Percentiles rank a stretch among this genome's conserved stretches.
Conservation (phyloP, 2,797 vertebrate species). For the Acropternis orthonyx region DNA sequence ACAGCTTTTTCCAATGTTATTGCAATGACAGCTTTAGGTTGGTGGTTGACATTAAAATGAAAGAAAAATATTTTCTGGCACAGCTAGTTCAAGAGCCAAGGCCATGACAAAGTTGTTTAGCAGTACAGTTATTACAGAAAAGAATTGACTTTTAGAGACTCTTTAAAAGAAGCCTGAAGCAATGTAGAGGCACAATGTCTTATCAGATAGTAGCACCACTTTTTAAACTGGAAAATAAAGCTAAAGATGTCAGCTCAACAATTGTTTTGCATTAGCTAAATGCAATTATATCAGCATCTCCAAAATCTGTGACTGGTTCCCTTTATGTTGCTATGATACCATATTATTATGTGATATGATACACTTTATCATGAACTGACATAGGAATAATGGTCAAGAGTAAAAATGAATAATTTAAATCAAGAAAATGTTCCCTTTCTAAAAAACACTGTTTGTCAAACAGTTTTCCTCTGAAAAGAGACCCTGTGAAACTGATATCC, state of each 20-base stretch:
- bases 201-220: background rate
- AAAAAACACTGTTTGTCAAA: conserved; percentile 16
- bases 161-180: background rate
- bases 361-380: background rate
- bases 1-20: conserved; percentile 12
- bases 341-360: conserved; percentile 17
- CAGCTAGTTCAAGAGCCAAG: background rate
- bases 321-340: conserved; percentile 43
- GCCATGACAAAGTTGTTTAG: conserved; percentile 30
- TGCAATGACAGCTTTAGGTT: background rate
- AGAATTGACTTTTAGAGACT: background rate
- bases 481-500: background rate
- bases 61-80: conserved; percentile 56
- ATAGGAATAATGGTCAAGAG: conserved; percentile 28
- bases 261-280: conserved; percentile 19
- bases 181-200: background rate
- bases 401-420: conserved; percentile 21
- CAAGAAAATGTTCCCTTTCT: background rate
- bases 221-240: conserved; percentile 21
- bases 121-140: background rate
- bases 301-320: background rate
- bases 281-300: background rate
- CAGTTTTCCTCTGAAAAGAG: conserved; percentile 3
- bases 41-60: conserved; percentile 23
- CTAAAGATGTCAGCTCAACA: background rate